These are phyloP conservation scores for Amphipoea lucens DNA, from an alignment of 2,888 invertebrate genomes.

Conservation along the genomic window DNA sequence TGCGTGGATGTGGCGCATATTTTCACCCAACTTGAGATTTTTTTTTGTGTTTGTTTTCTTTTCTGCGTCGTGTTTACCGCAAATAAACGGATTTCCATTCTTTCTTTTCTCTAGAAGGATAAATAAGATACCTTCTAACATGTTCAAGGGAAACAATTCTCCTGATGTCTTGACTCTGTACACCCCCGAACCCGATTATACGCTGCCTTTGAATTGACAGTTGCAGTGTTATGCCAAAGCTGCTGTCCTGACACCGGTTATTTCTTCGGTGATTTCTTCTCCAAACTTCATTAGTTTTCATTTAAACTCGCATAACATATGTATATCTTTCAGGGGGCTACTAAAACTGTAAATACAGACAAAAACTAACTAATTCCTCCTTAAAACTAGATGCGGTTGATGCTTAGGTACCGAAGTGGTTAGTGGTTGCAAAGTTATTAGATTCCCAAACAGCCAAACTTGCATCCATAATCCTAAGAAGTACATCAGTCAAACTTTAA, in stretches of 20 bases:
- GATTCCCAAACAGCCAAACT: slow-evolving; percentile 17
- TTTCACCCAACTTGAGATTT: no score
- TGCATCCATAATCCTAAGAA: slow-evolving; percentile 24
- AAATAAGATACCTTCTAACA: not conserved
- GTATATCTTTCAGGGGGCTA: not conserved
- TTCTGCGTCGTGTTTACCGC: not conserved
- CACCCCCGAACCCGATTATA: not conserved
- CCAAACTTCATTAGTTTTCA: not conserved
- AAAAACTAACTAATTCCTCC: not conserved
- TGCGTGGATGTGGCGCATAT: not conserved
- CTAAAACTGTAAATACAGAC: not conserved
- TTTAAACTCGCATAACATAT: not conserved
- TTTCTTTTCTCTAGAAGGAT: no score
- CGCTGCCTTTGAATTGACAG: not conserved
- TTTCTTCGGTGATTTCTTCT: not conserved
- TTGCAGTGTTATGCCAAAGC: not conserved
- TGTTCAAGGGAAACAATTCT: not conserved
- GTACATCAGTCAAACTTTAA: slow-evolving; percentile 12
- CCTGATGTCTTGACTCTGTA: not conserved
- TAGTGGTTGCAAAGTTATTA: slow-evolving; percentile 12
- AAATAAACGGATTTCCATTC: no score
- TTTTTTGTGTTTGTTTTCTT: no score
- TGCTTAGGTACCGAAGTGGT: not conserved
- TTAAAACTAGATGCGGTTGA: not conserved
- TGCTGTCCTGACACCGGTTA: not conserved